These are phyloP conservation scores for Dugesia japonica DNA, from an alignment of 2,888 invertebrate genomes.

Conservation along the genomic window DNA sequence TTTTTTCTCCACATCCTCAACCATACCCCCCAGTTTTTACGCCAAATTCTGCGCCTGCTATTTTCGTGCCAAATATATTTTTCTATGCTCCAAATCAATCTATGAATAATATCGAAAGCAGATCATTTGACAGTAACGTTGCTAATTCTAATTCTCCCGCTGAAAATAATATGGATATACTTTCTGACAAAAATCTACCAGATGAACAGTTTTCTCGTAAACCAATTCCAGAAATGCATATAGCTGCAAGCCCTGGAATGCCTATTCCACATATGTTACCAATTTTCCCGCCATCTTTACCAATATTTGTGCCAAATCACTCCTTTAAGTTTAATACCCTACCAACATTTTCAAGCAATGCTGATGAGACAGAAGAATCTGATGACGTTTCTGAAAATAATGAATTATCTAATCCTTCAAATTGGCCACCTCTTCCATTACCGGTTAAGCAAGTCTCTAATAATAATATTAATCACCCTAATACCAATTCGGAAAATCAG, in stretches of 20 bases:
- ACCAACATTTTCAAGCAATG: background rate
- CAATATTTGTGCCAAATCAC: background rate
- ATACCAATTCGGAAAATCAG: background rate
- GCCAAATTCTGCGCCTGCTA: background rate
- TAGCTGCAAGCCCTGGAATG: background rate
- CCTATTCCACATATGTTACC: background rate
- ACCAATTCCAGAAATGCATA: background rate
- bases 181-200: background rate
- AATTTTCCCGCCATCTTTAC: background rate
- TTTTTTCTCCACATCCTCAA: background rate
- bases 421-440: background rate
- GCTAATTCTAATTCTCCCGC: background rate
- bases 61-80: slow-evolving; percentile 13
- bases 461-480: background rate
- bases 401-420: background rate
- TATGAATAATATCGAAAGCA: background rate
- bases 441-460: too few relatives aligned
- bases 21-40: background rate
- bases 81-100: background rate
- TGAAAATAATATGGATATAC: background rate
- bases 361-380: background rate
- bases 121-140: background rate
- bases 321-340: background rate
- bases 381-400: background rate
- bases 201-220: background rate